phyloP scores from a whole-genome alignment of 2,113 vertebrate species.

The Pyxicephalus adspersus region DNA sequence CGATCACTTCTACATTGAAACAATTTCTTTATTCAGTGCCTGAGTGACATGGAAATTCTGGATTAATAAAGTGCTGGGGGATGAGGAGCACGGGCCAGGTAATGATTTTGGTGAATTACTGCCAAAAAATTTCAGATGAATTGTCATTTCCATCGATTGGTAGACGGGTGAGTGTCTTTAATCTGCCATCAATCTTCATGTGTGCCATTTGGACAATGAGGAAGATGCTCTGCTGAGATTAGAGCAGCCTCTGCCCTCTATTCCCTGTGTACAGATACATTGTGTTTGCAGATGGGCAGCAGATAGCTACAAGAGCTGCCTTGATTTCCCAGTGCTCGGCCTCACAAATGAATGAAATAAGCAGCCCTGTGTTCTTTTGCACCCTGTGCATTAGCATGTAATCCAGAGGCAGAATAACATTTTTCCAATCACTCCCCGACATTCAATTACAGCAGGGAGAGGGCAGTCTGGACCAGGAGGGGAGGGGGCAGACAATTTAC shows the following conservation, averaged over 20 bases:
- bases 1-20: conserved; percentile 59
- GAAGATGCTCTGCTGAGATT: conserved; percentile 82
- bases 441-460: conserved; percentile 88
- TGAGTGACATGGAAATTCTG: conserved; percentile 68
- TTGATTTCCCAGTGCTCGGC: conserved; percentile 91
- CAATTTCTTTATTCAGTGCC: conserved; percentile 56
- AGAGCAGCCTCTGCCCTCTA: conserved; percentile 80
- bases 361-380: conserved; percentile 85
- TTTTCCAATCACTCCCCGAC: conserved; percentile 86
- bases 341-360: conserved; percentile 84
- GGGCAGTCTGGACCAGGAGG: conserved; percentile 71
- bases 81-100: conserved; percentile 72
- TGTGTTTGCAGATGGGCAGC: conserved; percentile 91
- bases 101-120: conserved; percentile 78
- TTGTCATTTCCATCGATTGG: conserved; percentile 86
- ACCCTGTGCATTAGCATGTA: conserved; percentile 90
- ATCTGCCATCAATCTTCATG: conserved; percentile 99
- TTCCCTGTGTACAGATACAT: conserved; percentile 84
- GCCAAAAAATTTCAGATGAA: conserved; percentile 84
- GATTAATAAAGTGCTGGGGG: conserved; percentile 79
- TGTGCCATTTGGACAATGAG: conserved; percentile 94
- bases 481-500: conserved; percentile 79
- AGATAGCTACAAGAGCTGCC: conserved; percentile 75
- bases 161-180: conserved; percentile 83
- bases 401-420: conserved; percentile 88